Conservation (phyloP, 1,140 invertebrate genomes). For the Halesus radiatus region DNA sequence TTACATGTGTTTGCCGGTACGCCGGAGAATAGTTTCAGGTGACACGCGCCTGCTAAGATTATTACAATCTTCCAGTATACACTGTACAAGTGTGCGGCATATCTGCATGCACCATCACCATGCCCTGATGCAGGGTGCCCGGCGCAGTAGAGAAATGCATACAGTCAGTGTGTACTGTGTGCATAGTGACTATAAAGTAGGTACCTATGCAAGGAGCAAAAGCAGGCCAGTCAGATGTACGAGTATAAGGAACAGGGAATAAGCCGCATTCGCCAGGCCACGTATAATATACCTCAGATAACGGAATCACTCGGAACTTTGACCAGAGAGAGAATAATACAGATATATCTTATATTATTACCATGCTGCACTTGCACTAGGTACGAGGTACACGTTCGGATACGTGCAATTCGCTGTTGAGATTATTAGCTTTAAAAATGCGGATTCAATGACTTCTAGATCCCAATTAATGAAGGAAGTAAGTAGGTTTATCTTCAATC, state of each 20-base stretch:
- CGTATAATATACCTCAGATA: not conserved
- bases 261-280: not conserved
- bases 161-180: not conserved
- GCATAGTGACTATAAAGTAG: not conserved
- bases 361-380: too few relatives aligned
- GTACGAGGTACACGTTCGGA: too few relatives aligned
- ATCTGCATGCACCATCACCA: too few relatives aligned
- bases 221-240: not conserved
- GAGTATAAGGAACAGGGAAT: not conserved
- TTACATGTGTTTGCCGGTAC: not conserved
- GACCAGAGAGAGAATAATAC: not conserved
- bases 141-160: not conserved
- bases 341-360: too few relatives aligned
- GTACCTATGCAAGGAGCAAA: not conserved
- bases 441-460: too few relatives aligned
- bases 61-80: not conserved
- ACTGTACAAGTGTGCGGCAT: not conserved
- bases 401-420: too few relatives aligned
- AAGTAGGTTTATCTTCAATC: too few relatives aligned
- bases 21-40: not conserved
- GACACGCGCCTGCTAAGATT: not conserved
- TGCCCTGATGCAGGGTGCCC: not conserved
- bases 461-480: too few relatives aligned
- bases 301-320: constrained; percentile 6
- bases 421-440: too few relatives aligned